Evolutionary conservation across 1,140 invertebrate genomes (phyloP), one percentile per base, ranked within the genome.

Genomic region (Psix sp.): DNA sequence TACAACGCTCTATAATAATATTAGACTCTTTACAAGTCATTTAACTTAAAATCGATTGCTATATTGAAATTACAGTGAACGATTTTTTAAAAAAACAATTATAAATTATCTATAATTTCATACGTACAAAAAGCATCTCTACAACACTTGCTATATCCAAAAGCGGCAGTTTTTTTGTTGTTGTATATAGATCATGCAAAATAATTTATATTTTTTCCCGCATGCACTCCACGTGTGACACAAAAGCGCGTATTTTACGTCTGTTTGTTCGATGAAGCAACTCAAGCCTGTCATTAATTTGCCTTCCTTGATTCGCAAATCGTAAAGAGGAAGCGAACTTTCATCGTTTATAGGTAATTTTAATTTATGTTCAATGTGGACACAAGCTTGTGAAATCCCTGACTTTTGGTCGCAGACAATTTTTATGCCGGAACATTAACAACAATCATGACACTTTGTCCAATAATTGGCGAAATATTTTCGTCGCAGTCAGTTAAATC

Each of bases 191-290:
- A 33, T 33, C 35, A 18, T 38, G 42, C 20, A 45, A 49, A 42
- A 42, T 54, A 31, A 54, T 54, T 54, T 54, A 31, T 40, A n/a
- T 54, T 21, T 24, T 29, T 29, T n/a, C n/a, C n/a, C 7, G 16
- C 18, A 46, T 46, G 43, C 43, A 33, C 9, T 46, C 15, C 43
- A 46, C 43, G 43, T 46, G 43, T 18, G 29, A 46, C 43, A 15
- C 43, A 33, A 48, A 48, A 35, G 16, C 29, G 29, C 4, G 26
- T 20, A 16, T 48, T 48, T 20, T 40, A 18, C 38, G 38, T 40
- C 38, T 18, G 38, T 10, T 20, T 20, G 5, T 20, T 9, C 38
- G 16, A 18, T 20, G 38, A 40, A 20, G 38, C 38, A 40, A 35
- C 13, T n/a, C 33, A 11, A 40, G 17, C 17, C 38, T 11, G 38